phyloP scores from a whole-genome alignment of 2,888 invertebrate species.

The Lymantria dispar region DNA sequence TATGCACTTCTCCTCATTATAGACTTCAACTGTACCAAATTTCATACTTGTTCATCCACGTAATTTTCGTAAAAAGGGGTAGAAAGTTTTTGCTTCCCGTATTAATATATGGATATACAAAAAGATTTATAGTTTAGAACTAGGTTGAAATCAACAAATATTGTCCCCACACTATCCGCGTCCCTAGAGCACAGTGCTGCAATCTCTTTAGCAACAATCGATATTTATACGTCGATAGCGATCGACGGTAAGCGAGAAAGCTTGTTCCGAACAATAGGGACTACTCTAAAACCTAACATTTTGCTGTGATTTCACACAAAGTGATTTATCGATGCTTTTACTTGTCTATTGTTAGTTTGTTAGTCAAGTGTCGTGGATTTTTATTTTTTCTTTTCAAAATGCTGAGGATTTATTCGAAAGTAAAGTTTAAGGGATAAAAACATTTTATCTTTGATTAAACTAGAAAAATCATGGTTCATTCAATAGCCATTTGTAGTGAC shows the following conservation, averaged over 20 bases:
- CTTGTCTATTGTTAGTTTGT: conserved; percentile 25
- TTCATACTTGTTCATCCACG: too few relatives aligned
- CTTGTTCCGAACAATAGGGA: conserved; percentile 50
- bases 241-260: conserved; percentile 65
- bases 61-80: too few relatives aligned
- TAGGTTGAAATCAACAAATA: conserved; percentile 9
- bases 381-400: background rate
- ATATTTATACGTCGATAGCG: conserved; percentile 59
- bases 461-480: too few relatives aligned
- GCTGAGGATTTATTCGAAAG: too few relatives aligned
- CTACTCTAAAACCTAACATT: conserved; percentile 32
- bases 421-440: too few relatives aligned
- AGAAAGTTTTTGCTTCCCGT: too few relatives aligned
- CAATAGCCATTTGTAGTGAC: too few relatives aligned
- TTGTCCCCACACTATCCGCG: conserved; percentile 20
- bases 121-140: background rate
- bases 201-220: conserved; percentile 65
- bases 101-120: too few relatives aligned
- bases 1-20: too few relatives aligned
- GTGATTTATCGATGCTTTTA: conserved; percentile 34
- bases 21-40: too few relatives aligned
- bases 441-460: too few relatives aligned
- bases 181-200: conserved; percentile 57
- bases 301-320: conserved; percentile 27
- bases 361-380: conserved; percentile 1